These are phyloP conservation scores for Uria aalge DNA, from an alignment of 2,113 vertebrate genomes.

Conservation along the genomic window DNA sequence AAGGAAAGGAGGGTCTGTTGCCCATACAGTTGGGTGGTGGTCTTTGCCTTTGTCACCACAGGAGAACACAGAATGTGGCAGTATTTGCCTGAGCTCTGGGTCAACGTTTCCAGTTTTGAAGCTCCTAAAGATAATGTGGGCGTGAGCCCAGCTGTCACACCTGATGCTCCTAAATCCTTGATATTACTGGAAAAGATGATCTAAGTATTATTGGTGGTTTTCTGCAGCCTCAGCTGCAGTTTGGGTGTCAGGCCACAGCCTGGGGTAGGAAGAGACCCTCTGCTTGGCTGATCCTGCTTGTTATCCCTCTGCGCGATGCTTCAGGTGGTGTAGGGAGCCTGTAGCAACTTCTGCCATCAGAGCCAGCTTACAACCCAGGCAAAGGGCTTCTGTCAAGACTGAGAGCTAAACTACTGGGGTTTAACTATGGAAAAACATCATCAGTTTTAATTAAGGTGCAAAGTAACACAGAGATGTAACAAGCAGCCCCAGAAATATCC, in stretches of 20 bases:
- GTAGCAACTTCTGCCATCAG: not conserved
- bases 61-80: not conserved
- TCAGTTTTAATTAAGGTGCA: not conserved
- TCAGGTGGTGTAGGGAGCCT: not conserved
- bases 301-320: not conserved
- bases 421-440: not conserved
- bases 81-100: not conserved
- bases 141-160: not conserved
- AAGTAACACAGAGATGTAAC: not conserved
- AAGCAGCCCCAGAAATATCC: not conserved
- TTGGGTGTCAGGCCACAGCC: not conserved
- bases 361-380: not conserved
- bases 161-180: not conserved
- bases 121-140: not conserved
- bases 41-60: not conserved
- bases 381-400: not conserved
- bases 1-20: not conserved
- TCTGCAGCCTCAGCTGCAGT: not conserved
- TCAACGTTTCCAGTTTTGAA: not conserved
- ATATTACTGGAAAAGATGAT: not conserved
- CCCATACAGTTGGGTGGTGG: not conserved
- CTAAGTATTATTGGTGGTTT: not conserved
- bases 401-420: not conserved
- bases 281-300: not conserved
- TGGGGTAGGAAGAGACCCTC: not conserved